Base-by-base conservation (phyloP, 1,140 invertebrate genomes). In the Drosophila chauvacae region DNA sequence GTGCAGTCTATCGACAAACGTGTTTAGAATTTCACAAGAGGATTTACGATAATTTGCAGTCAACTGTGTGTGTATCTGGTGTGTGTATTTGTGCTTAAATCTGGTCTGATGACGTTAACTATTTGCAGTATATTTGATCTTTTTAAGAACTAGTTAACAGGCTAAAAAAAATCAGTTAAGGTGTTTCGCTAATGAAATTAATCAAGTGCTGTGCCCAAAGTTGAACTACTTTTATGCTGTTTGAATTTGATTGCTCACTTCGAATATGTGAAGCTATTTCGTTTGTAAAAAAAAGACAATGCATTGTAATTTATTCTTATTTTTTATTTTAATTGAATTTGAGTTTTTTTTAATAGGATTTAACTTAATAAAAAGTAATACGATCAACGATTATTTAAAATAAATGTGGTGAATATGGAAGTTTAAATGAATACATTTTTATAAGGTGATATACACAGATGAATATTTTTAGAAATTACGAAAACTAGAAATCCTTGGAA, bases 11-110 rank as follows among this genome's bases (percentile, higher is more conserved):
- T 20, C 10, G 28, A 7, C 6, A 88, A 87, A 87, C 84, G 80
- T 87, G 84, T 87, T 88, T 78, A 62, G 84, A 87, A 87, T 87
- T 80, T 84, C 84, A 47, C 47, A 88, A 87, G 41, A 58, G 28
- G 57, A 56, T 42, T 53, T 35, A n/a, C 11, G 11, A 48, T 37
- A 30, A 51, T 37, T 42, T 59, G 4, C 48, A 45, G 7, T 55
- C 41, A 13, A 65, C 23, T 50, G 64, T 37, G 51, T 26, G 73
- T 45, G 50, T 42, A 16, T 44, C 4, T 9, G 13, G 13, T 23
- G 23, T 50, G 26, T 50, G 47, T 35, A 39, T 28, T 26, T 37
- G 45, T 44, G 57, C 20, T 64, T 9, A 26, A 44, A 75, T 55
- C 61, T 74, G 73, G 61, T 53, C 23, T 6, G 30, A 23, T 72